These are phyloP conservation scores for Caenorhabditis macrosperma DNA, from an alignment of 2,888 invertebrate genomes.

Conservation along the genomic window DNA sequence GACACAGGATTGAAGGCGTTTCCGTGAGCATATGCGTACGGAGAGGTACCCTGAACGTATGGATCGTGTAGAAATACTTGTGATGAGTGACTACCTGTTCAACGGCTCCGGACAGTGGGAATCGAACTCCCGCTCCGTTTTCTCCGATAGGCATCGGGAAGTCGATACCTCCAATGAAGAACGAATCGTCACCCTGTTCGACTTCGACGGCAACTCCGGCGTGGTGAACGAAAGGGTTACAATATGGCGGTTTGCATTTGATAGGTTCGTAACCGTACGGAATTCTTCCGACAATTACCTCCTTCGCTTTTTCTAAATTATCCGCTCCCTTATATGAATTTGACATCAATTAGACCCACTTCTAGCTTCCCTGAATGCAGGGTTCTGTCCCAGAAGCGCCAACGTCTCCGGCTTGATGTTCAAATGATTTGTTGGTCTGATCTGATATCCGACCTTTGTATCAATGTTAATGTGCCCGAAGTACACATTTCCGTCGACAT, in stretches of 20 bases:
- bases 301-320: conserved; percentile 73
- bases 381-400: conserved; percentile 72
- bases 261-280: conserved; percentile 78
- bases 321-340: neutral
- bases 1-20: conserved; percentile 75
- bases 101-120: conserved; percentile 75
- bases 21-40: conserved; percentile 76
- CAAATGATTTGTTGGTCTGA: conserved; percentile 73
- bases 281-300: conserved; percentile 73
- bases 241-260: conserved; percentile 78
- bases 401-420: conserved; percentile 75
- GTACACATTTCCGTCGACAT: conserved; percentile 74
- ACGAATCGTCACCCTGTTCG: conserved; percentile 75
- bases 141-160: conserved; percentile 76
- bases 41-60: conserved; percentile 76
- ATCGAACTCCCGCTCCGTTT: conserved; percentile 75
- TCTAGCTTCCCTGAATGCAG: conserved; percentile 74
- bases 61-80: neutral
- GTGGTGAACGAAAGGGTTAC: conserved; percentile 78
- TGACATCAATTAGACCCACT: conserved; percentile 52
- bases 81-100: conserved; percentile 61
- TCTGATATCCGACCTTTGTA: conserved; percentile 73
- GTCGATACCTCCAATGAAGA: conserved; percentile 77
- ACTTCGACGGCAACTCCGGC: conserved; percentile 76
- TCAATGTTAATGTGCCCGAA: conserved; percentile 71